These are phyloP conservation scores for Megaleporinus macrocephalus DNA, from an alignment of 2,113 vertebrate genomes.

Conservation along the genomic window DNA sequence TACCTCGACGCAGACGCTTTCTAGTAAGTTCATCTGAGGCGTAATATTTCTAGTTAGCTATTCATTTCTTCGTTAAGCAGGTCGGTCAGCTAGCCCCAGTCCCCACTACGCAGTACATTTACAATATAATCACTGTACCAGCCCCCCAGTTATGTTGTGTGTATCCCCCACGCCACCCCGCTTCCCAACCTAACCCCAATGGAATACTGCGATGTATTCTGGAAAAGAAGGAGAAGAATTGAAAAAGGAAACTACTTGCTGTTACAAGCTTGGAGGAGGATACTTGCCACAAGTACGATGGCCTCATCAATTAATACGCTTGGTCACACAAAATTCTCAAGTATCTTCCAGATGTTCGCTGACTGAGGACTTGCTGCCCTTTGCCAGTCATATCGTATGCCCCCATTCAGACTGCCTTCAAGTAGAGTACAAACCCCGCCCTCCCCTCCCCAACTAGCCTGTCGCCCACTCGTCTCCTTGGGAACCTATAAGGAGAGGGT, in stretches of 20 bases:
- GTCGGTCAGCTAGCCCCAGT: slow-evolving; percentile 45
- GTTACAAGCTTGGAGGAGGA: slow-evolving; percentile 64
- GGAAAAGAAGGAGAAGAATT: slow-evolving; percentile 49
- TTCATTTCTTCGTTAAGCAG: slow-evolving; percentile 42
- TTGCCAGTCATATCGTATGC: slow-evolving; percentile 70
- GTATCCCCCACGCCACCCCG: slow-evolving; percentile 69
- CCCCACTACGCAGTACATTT: slow-evolving; percentile 53
- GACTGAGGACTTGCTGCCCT: slow-evolving; percentile 42
- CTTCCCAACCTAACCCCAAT: too few relatives aligned
- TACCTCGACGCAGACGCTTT: slow-evolving; percentile 54
- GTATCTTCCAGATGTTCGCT: slow-evolving; percentile 88
- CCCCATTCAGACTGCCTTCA: slow-evolving; percentile 91
- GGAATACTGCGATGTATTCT: slow-evolving; percentile 83
- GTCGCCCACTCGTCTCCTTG: slow-evolving; percentile 11
- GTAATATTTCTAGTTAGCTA: slow-evolving; percentile 38
- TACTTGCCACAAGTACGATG: slow-evolving; percentile 71
- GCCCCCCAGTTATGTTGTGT: slow-evolving; percentile 12
- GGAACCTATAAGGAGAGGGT: slow-evolving; percentile 16
- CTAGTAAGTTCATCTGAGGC: slow-evolving; percentile 50
- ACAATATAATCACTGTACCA: slow-evolving; percentile 55
- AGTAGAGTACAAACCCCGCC: slow-evolving; percentile 74
- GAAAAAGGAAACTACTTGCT: slow-evolving; percentile 64
- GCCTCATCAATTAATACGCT: slow-evolving; percentile 83
- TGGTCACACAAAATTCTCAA: slow-evolving; percentile 90
- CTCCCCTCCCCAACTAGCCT: slow-evolving; percentile 10